These are phyloP conservation scores for Gadus chalcogrammus DNA, from an alignment of 2,113 vertebrate genomes.

Conservation along the genomic window DNA sequence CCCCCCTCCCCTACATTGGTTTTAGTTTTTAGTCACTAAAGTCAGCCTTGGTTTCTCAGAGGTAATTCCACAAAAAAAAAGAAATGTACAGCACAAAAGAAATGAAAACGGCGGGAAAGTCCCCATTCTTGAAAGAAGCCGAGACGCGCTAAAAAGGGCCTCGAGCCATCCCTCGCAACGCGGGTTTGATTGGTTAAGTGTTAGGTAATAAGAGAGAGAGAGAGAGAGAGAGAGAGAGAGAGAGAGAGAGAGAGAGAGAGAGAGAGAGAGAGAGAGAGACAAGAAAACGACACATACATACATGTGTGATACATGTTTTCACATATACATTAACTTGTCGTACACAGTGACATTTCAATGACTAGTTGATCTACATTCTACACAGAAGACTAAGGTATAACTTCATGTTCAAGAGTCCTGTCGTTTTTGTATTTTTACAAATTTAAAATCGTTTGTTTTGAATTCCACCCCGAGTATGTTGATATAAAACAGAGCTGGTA, in stretches of 20 bases:
- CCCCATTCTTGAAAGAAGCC: constrained; percentile 41
- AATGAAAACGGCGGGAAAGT: constrained; percentile 33
- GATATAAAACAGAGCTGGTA: constrained; percentile 66
- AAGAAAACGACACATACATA: constrained; percentile 57
- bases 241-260: constrained; percentile 14
- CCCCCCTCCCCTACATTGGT: constrained; percentile 53
- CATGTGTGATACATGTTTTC: constrained; percentile 68
- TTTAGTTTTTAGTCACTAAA: constrained; percentile 60
- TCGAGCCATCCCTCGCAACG: constrained; percentile 45
- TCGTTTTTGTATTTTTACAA: constrained; percentile 26
- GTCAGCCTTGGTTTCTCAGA: constrained; percentile 69
- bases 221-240: no score
- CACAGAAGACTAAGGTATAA: constrained; percentile 53
- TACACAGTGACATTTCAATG: constrained; percentile 63
- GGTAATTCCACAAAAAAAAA: constrained; percentile 45
- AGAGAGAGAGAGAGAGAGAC: constrained; percentile 32
- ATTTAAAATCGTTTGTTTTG: constrained; percentile 30
- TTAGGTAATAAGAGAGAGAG: constrained; percentile 23
- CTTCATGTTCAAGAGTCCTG: constrained; percentile 57
- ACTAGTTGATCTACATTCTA: constrained; percentile 65
- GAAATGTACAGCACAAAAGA: constrained; percentile 62
- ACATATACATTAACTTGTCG: constrained; percentile 64
- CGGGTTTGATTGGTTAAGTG: constrained; percentile 50
- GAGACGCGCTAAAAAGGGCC: constrained; percentile 40
- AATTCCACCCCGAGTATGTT: constrained; percentile 60